Base-by-base conservation (phyloP, 2,888 invertebrate genomes). In the Lepidocyrtoides sp. region DNA sequence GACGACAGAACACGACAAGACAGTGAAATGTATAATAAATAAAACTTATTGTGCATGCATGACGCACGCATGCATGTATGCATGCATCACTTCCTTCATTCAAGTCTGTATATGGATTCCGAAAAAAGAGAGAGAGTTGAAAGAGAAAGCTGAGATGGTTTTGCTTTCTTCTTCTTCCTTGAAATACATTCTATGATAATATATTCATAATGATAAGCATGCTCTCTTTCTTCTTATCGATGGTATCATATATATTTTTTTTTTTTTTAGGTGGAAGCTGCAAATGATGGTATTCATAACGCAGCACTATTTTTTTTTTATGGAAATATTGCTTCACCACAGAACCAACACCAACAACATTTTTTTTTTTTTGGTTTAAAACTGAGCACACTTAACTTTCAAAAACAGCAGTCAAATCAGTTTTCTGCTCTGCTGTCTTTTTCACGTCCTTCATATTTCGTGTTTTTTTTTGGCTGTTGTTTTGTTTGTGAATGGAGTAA, bases 1-100 rank as follows among this genome's bases (percentile, higher is more conserved):
- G 10, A 72, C 14, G 63, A 48, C 77, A 77, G 10, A 51, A 23
- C 48, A 32, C 14, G 48, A 23, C n/a, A 29, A 23, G 77, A 77
- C 77, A 77, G 77, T 77, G 51, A 48, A 77, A 77, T 51, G 77
- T 51, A 51, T 77, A n/a, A 48, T 77, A 51, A 69, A 69, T 69
- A 69, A 36, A 69, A 41, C 29, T 66, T 66, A 66, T 66, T 66
- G 66, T 66, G 66, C 32, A 66, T 66, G 63, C 63, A 63, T 63
- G 29, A 63, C 12, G 17, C 63, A 63, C n/a, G 63, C 63, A n/a
- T n/a, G n/a, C n/a, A n/a, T n/a, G n/a, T n/a, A n/a, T n/a, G n/a
- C n/a, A n/a, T n/a, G 26, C 60, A 66, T 66, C 32, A n/a, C 29
- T 32, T 66, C 66, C n/a, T 32, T 66, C 29, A 66, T 66, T 66